These are phyloP conservation scores for Lacerta viridis DNA, from an alignment of 2,797 vertebrate species.

Conservation along the genomic window DNA sequence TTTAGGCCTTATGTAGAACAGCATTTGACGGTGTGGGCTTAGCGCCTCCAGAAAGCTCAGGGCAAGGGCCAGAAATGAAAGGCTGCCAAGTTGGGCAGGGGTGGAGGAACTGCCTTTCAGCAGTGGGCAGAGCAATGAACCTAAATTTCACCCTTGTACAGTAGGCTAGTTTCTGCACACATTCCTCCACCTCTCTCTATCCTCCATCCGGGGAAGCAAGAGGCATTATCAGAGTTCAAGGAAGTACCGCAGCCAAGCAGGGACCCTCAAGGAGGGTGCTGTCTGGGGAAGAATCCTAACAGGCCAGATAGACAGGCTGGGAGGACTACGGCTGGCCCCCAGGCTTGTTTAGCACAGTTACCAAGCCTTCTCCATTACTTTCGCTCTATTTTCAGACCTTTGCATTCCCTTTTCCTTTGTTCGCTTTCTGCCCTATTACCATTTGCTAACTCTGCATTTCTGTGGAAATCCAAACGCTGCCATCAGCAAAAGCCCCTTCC, in stretches of 20 bases:
- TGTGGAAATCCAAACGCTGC: background rate
- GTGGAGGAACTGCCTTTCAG: background rate
- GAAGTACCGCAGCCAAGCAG: no score
- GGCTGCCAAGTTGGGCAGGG: background rate
- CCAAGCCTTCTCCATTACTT: background rate
- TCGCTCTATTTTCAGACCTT: background rate
- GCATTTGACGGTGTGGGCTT: background rate
- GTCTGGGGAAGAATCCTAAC: no score
- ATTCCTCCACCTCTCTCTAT: no score
- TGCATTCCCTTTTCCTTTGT: background rate
- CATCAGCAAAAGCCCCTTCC: background rate
- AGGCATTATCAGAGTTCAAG: no score
- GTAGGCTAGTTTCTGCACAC: no score
- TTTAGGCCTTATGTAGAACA: background rate
- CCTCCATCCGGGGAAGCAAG: no score
- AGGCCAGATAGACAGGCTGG: no score
- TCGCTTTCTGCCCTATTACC: background rate
- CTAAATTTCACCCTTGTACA: no score
- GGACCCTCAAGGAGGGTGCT: no score
- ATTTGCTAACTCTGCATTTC: background rate
- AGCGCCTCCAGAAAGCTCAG: background rate
- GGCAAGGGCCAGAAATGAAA: background rate
- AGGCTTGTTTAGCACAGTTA: background rate
- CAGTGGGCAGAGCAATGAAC: background rate
- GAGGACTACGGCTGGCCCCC: no score